Evolutionary conservation across 2,797 vertebrate species (phyloP).

Genomic region (Ibycter americanus): DNA sequence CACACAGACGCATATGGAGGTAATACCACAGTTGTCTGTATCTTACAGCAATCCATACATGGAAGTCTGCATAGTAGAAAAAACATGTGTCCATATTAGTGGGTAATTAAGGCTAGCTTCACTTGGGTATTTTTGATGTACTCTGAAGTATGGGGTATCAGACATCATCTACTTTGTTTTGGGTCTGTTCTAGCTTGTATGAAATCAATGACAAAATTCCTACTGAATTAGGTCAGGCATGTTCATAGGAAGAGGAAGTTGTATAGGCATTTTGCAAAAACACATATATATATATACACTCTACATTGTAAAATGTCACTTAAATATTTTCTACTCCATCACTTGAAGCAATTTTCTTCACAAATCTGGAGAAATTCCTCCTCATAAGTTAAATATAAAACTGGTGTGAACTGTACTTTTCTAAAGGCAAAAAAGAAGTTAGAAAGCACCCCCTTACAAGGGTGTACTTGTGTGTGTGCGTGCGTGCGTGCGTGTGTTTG

Average conservation of each 20-base stretch:
- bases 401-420: not conserved
- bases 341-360: conserved; percentile 13
- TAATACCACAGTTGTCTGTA: not conserved
- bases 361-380: conserved; percentile 29
- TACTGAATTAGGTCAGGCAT: not conserved
- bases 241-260: not conserved
- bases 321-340: not conserved
- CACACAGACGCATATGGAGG: not conserved
- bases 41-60: not conserved
- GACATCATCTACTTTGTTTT: not conserved
- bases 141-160: not conserved
- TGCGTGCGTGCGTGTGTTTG: not conserved
- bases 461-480: not conserved
- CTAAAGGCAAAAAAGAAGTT: not conserved
- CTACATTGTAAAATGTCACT: not conserved
- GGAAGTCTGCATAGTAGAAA: not conserved
- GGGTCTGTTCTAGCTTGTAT: not conserved
- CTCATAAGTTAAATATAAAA: conserved; percentile 28
- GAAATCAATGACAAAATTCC: not conserved
- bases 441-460: not conserved
- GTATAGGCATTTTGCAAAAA: not conserved
- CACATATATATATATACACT: not conserved
- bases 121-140: not conserved
- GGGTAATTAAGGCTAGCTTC: not conserved
- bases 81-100: fast-evolving